These are phyloP conservation scores for Stegastes partitus DNA, from an alignment of 2,113 vertebrate species.

Conservation along the genomic window DNA sequence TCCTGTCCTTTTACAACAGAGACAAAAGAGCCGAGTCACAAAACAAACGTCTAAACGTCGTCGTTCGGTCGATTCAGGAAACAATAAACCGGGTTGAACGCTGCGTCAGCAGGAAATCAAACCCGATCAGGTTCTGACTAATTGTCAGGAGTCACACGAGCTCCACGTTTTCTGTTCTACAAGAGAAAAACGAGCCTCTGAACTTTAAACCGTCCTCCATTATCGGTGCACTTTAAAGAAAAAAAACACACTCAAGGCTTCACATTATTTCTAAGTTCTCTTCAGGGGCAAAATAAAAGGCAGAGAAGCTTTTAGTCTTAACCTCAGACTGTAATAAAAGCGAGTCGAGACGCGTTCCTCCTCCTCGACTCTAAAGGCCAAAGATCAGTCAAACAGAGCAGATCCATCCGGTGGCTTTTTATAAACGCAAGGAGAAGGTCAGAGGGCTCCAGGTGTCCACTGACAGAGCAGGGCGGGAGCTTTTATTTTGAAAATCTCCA, in stretches of 20 bases:
- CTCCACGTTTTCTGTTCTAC: neutral
- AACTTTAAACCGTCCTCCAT: conserved; percentile 2
- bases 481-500: neutral
- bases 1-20: neutral
- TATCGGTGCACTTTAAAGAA: neutral
- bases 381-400: conserved; percentile 50
- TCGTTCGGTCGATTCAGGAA: conserved; percentile 3
- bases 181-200: neutral
- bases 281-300: conserved; percentile 33
- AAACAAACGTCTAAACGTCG: conserved; percentile 31
- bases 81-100: conserved; percentile 32
- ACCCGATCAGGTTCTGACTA: neutral
- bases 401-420: neutral
- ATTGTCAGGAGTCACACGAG: too few species aligned
- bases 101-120: neutral
- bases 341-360: conserved; percentile 29
- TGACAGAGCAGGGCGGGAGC: too few species aligned
- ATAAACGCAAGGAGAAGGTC: conserved; percentile 8
- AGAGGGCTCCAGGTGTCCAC: neutral
- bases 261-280: conserved; percentile 18
- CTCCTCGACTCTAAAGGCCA: conserved; percentile 50
- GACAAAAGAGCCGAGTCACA: conserved; percentile 35
- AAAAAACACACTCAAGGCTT: neutral
- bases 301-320: conserved; percentile 27
- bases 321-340: conserved; percentile 53